phyloP scores from a whole-genome alignment of 2,797 vertebrate species.

The Molothrus aeneus region DNA sequence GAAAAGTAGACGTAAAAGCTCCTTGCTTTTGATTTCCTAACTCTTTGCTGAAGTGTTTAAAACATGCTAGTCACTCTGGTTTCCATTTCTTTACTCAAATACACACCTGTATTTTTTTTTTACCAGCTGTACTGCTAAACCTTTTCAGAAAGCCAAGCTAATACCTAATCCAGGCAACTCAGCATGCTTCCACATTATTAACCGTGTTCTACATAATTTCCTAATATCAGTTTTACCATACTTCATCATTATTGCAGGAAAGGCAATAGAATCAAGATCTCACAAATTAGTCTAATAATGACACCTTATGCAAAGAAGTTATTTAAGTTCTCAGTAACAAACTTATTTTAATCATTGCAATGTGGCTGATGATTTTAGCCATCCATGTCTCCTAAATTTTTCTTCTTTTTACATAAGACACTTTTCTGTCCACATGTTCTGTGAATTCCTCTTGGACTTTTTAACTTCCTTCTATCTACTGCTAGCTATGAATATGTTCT shows the following conservation, averaged over 20 bases:
- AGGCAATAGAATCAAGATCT: background rate
- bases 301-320: background rate
- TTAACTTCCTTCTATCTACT: background rate
- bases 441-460: background rate
- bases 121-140: background rate
- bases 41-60: background rate
- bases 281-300: background rate
- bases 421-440: background rate
- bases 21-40: background rate
- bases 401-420: background rate
- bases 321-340: background rate
- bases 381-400: background rate
- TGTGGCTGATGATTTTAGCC: background rate
- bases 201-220: accelerated
- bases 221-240: background rate
- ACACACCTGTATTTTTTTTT: background rate
- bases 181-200: background rate
- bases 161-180: background rate
- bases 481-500: background rate
- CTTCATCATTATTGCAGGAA: background rate
- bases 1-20: background rate
- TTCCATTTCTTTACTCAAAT: background rate
- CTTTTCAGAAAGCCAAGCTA: background rate
- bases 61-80: background rate
- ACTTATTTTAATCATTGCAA: background rate